Evolutionary conservation across 2,888 invertebrate genomes (phyloP).

Genomic region (Agonum fuliginosum): DNA sequence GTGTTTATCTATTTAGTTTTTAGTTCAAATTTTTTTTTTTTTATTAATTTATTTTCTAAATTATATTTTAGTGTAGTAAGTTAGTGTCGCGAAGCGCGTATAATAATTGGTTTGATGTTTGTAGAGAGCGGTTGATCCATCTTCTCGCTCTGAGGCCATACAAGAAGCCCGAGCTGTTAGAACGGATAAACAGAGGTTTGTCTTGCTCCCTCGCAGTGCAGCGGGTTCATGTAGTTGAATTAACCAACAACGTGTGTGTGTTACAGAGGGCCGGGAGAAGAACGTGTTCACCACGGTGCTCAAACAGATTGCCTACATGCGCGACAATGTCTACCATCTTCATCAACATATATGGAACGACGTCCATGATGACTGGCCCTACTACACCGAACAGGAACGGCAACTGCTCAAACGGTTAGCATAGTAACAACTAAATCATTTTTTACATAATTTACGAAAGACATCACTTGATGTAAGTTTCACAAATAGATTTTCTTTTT

Average conservation of each 20-base stretch:
- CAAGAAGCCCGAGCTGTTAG: constrained; percentile 93
- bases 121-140: constrained; percentile 95
- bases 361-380: constrained; percentile 95
- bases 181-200: constrained; percentile 87
- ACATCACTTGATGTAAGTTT: too few relatives aligned
- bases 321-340: constrained; percentile 93
- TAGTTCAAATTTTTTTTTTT: too few relatives aligned
- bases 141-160: constrained; percentile 93
- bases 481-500: too few relatives aligned
- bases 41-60: too few relatives aligned
- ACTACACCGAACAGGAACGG: constrained; percentile 92
- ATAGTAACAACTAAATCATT: constrained; percentile 18
- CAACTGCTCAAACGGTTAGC: constrained; percentile 89
- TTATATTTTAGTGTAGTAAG: neutral
- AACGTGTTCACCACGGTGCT: constrained; percentile 85
- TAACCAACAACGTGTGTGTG: neutral
- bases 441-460: too few relatives aligned
- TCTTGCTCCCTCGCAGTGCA: constrained; percentile 60
- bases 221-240: neutral
- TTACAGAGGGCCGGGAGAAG: constrained; percentile 91
- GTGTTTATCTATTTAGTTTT: too few relatives aligned
- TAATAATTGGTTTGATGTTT: constrained; percentile 67
- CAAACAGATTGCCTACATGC: constrained; percentile 86
- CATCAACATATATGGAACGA: constrained; percentile 93
- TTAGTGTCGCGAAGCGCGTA: neutral